Conservation (phyloP, 2,113 vertebrate genomes). For the Peucedramus taeniatus region DNA sequence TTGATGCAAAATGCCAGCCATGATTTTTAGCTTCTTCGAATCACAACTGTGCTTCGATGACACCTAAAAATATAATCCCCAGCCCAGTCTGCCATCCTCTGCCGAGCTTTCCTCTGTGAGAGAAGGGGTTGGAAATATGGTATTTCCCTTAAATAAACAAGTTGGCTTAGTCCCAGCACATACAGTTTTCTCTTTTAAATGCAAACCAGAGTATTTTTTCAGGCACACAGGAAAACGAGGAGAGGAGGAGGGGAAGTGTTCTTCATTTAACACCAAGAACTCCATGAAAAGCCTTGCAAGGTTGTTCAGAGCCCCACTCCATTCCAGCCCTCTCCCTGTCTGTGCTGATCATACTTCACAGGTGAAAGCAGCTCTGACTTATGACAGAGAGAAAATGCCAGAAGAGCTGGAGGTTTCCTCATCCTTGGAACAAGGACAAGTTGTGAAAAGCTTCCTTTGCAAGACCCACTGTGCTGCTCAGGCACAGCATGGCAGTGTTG, state of each 20-base stretch:
- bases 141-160: conserved; percentile 54
- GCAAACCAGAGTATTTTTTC: conserved; percentile 47
- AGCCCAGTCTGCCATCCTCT: conserved; percentile 47
- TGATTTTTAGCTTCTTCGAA: conserved; percentile 15
- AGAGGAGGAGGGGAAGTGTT: conserved; percentile 54
- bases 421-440: conserved; percentile 55
- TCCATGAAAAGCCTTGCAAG: conserved; percentile 38
- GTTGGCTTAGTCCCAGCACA: conserved; percentile 25
- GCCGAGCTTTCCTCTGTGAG: not conserved
- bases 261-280: conserved; percentile 41
- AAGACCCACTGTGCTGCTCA: conserved; percentile 5
- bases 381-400: conserved; percentile 31
- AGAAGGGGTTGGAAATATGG: not conserved
- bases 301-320: not conserved
- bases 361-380: conserved; percentile 51
- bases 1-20: conserved; percentile 1
- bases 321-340: not conserved
- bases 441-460: conserved; percentile 49
- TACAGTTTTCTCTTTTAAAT: conserved; percentile 44
- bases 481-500: conserved; percentile 38
- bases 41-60: not conserved
- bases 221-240: conserved; percentile 18
- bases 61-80: conserved; percentile 50
- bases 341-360: conserved; percentile 15
- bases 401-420: conserved; percentile 50